These are phyloP conservation scores for Liasis olivaceus DNA, from an alignment of 2,797 vertebrate genomes.

Conservation along the genomic window DNA sequence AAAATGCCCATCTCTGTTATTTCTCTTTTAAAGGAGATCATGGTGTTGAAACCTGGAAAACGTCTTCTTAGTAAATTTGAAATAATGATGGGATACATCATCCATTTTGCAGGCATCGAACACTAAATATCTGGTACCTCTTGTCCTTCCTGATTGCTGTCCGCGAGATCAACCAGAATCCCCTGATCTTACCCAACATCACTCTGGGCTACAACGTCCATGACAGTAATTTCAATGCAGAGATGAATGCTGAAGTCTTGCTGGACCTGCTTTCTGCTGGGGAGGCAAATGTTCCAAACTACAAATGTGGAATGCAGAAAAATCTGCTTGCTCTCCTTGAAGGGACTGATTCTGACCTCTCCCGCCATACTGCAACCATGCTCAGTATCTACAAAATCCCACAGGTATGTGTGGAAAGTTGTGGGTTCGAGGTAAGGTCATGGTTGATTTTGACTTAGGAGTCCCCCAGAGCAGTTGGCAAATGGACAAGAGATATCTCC, in stretches of 20 bases:
- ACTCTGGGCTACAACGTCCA: too few relatives aligned
- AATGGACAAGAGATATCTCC: background rate
- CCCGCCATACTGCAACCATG: background rate
- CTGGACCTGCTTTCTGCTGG: too few relatives aligned
- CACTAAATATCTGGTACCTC: fast-evolving
- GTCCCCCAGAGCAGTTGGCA: background rate
- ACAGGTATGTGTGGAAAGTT: background rate
- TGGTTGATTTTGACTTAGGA: background rate
- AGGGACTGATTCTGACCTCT: background rate
- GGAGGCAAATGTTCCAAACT: background rate
- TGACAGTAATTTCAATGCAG: too few relatives aligned
- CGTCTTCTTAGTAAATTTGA: background rate
- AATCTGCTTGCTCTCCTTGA: background rate
- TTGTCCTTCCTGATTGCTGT: background rate
- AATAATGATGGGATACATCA: background rate
- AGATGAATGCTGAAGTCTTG: too few relatives aligned
- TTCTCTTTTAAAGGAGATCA: too few relatives aligned
- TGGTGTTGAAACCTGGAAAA: too few relatives aligned
- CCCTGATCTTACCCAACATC: too few relatives aligned
- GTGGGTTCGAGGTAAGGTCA: background rate
- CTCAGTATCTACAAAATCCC: background rate
- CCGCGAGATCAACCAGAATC: background rate
- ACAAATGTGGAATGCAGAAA: background rate
- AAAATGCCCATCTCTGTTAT: too few relatives aligned
- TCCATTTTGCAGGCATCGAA: background rate